Percentiles rank a stretch among this genome's conserved stretches.
These are phyloP conservation scores for Samia ricini DNA, from an alignment of 1,140 invertebrate species.

Conservation along the genomic window DNA sequence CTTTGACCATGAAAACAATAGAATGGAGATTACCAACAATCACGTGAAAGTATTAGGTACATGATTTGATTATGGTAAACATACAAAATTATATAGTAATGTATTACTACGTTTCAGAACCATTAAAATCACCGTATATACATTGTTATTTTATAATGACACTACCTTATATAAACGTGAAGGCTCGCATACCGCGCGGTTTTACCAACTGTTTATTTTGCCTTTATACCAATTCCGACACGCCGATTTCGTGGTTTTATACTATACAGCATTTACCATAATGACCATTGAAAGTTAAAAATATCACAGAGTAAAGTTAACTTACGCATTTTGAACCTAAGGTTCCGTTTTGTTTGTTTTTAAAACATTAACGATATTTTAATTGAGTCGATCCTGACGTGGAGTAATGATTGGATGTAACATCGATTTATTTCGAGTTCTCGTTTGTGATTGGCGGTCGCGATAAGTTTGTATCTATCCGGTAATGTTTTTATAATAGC, in stretches of 20 bases:
- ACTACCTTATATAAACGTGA: constrained; percentile 30
- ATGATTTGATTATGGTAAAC: too few species aligned
- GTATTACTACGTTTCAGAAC: not conserved
- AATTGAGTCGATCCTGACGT: constrained; percentile 76
- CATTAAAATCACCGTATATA: not conserved
- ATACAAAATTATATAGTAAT: too few species aligned
- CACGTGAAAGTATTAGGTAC: too few species aligned
- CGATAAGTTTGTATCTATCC: constrained; percentile 74
- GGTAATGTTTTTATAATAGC: constrained; percentile 54
- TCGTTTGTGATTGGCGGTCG: constrained; percentile 74
- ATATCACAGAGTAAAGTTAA: constrained; percentile 31
- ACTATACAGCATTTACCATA: constrained; percentile 73
- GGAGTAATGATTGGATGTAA: constrained; percentile 76
- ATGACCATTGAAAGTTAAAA: constrained; percentile 70
- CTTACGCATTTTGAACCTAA: constrained; percentile 36
- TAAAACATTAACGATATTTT: constrained; percentile 75
- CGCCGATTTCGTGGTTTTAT: constrained; percentile 75
- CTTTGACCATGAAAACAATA: too few species aligned
- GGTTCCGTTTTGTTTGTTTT: constrained; percentile 52
- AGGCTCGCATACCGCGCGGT: constrained; percentile 25
- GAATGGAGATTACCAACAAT: too few species aligned
- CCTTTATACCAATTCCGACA: constrained; percentile 73
- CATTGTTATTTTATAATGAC: constrained; percentile 16
- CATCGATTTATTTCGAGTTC: constrained; percentile 77
- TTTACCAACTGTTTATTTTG: constrained; percentile 72